phyloP scores from a whole-genome alignment of 2,888 invertebrate species.

The Caenorhabditis wallacei region DNA sequence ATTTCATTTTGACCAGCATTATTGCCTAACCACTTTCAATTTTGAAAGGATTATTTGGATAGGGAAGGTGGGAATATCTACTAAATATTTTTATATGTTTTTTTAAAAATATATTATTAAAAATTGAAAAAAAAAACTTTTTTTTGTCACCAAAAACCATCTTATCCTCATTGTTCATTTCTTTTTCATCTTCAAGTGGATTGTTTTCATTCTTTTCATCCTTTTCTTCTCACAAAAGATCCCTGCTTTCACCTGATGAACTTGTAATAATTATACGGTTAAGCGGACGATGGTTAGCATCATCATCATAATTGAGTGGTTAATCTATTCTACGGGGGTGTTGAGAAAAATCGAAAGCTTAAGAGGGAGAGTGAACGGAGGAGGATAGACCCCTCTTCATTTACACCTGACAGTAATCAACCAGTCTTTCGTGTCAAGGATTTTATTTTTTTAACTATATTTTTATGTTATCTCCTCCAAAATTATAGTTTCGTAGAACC shows the following conservation, averaged over 20 bases:
- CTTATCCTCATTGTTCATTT: too few species aligned
- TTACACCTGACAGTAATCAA: conserved; percentile 57
- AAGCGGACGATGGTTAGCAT: conserved; percentile 51
- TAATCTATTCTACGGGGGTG: conserved; percentile 44
- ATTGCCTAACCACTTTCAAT: conserved; percentile 1
- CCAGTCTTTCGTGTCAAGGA: conserved; percentile 43
- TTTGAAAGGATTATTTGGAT: too few species aligned
- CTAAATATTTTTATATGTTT: too few species aligned
- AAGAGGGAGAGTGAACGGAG: neutral
- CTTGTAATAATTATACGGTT: conserved; percentile 59
- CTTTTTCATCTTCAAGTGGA: neutral
- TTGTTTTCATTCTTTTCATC: conserved; percentile 6
- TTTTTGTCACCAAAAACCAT: too few species aligned
- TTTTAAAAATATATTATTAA: too few species aligned
- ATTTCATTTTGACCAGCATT: conserved; percentile 47
- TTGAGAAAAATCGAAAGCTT: conserved; percentile 11
- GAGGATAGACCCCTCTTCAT: conserved; percentile 14
- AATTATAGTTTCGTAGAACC: too few species aligned
- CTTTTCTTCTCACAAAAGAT: conserved; percentile 2
- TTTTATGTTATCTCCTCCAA: too few species aligned
- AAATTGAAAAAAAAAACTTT: too few species aligned
- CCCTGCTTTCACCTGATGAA: conserved; percentile 40
- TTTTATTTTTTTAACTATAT: too few species aligned
- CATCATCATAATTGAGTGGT: conserved; percentile 55
- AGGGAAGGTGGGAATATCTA: too few species aligned